Percentiles rank a stretch among this genome's conserved stretches.
These are phyloP conservation scores for Pharmacophagus antenor DNA, from an alignment of 2,888 invertebrate genomes.

Conservation along the genomic window DNA sequence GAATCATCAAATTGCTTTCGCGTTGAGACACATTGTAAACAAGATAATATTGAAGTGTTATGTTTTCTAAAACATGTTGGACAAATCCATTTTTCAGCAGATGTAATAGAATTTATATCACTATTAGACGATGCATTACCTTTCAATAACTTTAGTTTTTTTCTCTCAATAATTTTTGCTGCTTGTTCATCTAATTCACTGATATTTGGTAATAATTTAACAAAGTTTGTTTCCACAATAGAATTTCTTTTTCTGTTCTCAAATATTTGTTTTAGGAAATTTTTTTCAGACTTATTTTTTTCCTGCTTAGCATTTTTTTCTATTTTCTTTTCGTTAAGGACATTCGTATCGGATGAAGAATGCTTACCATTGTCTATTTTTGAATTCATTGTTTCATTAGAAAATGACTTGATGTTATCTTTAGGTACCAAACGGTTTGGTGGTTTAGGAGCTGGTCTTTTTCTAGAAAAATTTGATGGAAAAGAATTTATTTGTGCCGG, in stretches of 20 bases:
- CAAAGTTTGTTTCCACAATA: slow-evolving; percentile 58
- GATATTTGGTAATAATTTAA: slow-evolving; percentile 85
- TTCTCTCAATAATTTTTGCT: slow-evolving; percentile 84
- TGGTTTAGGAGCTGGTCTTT: slow-evolving; percentile 81
- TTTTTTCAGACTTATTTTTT: slow-evolving; percentile 70
- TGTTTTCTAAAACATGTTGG: slow-evolving; percentile 63
- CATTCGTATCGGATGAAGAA: slow-evolving; percentile 35
- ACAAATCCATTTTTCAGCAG: slow-evolving; percentile 57
- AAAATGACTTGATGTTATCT: slow-evolving; percentile 38
- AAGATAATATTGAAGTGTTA: slow-evolving; percentile 52
- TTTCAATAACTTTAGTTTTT: slow-evolving; percentile 24
- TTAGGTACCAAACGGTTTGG: slow-evolving; percentile 51
- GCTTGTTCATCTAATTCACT: slow-evolving; percentile 91
- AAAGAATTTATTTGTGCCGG: slow-evolving; percentile 74
- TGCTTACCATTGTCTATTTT: slow-evolving; percentile 34
- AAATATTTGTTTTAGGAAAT: slow-evolving; percentile 77
- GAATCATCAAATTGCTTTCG: slow-evolving; percentile 35
- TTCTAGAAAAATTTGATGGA: slow-evolving; percentile 51
- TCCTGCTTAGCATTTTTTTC: slow-evolving; percentile 58
- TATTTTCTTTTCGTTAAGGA: slow-evolving; percentile 43
- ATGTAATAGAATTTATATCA: slow-evolving; percentile 3
- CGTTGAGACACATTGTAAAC: slow-evolving; percentile 50
- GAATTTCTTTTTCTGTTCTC: slow-evolving; percentile 68
- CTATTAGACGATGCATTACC: slow-evolving; percentile 21
- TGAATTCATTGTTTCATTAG: slow-evolving; percentile 44